Conservation (phyloP, 2,797 vertebrate genomes). For the Cynodonichthys magdalenae region DNA sequence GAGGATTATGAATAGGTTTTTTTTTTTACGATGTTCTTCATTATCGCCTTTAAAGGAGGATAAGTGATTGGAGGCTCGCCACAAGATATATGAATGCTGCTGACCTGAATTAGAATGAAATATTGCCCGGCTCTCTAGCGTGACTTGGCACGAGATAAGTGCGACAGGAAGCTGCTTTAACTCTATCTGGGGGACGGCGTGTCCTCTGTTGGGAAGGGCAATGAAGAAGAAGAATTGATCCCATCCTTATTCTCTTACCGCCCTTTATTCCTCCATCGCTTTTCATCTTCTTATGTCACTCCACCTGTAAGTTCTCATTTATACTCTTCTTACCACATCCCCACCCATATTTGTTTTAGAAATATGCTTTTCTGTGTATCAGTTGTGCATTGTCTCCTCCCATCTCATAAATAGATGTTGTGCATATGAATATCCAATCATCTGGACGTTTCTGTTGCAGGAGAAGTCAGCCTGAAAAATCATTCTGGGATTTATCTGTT, state of each 20-base stretch:
- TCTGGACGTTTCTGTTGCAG: constrained; percentile 42
- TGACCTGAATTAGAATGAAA: constrained; percentile 71
- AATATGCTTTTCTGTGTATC: constrained; percentile 4
- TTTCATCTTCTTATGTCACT: constrained; percentile 33
- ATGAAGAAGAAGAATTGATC: constrained; percentile 62
- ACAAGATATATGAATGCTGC: constrained; percentile 45
- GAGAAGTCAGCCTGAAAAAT: constrained; percentile 33
- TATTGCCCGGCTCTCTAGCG: constrained; percentile 56
- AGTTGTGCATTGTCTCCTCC: constrained; percentile 10
- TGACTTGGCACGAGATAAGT: constrained; percentile 72
- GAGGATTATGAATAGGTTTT: constrained; percentile 36
- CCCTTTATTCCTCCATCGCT: constrained; percentile 34
- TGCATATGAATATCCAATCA: constrained; percentile 63
- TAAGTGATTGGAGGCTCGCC: constrained; percentile 16
- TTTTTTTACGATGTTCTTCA: constrained; percentile 31
- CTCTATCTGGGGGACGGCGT: constrained; percentile 62
- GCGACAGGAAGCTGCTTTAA: constrained; percentile 52
- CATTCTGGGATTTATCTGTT: constrained; percentile 53
- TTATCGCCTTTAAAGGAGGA: constrained; percentile 27
- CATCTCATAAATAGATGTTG: constrained; percentile 55
- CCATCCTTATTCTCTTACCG: constrained; percentile 35
- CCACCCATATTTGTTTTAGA: constrained; percentile 30
- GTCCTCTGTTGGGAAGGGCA: constrained; percentile 67
- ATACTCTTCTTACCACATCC: constrained; percentile 37
- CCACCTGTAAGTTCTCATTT: constrained; percentile 41